Percentiles rank a stretch among this genome's conserved stretches.
Evolutionary conservation across 2,113 vertebrate genomes (phyloP).

Genomic region (Pampusana beccarii): DNA sequence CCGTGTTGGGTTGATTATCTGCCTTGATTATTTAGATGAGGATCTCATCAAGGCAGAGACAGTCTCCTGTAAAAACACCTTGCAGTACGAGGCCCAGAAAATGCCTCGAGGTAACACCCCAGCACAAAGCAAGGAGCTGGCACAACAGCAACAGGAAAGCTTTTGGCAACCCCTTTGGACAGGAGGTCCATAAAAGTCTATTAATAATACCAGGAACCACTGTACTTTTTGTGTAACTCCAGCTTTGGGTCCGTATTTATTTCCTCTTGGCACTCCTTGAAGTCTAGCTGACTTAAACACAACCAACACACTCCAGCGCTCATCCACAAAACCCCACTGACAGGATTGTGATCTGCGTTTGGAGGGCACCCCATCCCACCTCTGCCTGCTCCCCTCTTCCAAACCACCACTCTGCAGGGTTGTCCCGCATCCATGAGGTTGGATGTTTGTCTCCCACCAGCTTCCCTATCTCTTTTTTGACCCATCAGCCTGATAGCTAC

Average conservation of each 20-base stretch:
- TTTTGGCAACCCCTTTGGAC: not conserved
- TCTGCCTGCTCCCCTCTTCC: not conserved
- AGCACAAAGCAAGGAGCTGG: not conserved
- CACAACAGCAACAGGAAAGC: not conserved
- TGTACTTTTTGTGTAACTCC: not conserved
- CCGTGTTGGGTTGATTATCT: not conserved
- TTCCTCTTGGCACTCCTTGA: not conserved
- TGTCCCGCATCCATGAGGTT: fast-evolving
- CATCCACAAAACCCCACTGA: not conserved
- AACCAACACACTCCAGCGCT: not conserved
- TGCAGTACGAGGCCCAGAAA: not conserved
- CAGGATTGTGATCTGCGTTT: not conserved
- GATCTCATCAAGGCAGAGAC: not conserved
- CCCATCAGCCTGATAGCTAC: not conserved
- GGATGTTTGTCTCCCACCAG: not conserved
- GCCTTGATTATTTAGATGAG: not conserved
- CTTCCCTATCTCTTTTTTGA: not conserved
- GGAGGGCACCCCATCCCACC: not conserved
- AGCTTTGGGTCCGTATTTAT: not conserved
- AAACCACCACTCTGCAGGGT: not conserved
- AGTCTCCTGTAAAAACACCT: not conserved
- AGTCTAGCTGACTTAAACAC: not conserved
- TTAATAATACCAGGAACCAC: not conserved
- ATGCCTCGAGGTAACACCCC: not conserved
- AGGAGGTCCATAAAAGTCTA: not conserved